A percentile compares a stretch with the other conserved stretches of the same genome.
These are phyloP conservation scores for Sebastes flavidus DNA, from an alignment of 2,797 vertebrate genomes.

Conservation along the genomic window DNA sequence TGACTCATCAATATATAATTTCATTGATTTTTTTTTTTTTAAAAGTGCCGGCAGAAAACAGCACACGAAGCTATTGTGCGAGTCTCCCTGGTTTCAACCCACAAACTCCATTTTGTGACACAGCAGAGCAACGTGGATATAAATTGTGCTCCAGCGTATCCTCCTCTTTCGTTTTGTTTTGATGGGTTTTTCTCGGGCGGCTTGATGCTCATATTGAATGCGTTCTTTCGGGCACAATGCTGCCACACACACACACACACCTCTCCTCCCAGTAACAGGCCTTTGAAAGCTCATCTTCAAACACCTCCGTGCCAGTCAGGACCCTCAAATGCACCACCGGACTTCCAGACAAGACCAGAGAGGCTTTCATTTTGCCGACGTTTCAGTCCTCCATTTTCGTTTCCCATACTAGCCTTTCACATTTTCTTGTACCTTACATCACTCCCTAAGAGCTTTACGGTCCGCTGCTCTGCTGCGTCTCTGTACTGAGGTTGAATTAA, in stretches of 20 bases:
- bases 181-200: constrained; percentile 22
- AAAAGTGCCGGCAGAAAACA: constrained; percentile 19
- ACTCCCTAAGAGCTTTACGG: constrained; percentile 53
- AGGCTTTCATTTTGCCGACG: constrained; percentile 48
- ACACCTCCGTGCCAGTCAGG: constrained; percentile 17
- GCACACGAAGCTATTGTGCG: not conserved
- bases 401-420: constrained; percentile 42
- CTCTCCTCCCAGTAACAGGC: not conserved
- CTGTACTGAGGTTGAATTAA: constrained; percentile 49
- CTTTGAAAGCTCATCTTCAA: constrained; percentile 43
- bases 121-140: constrained; percentile 13
- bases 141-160: constrained; percentile 17
- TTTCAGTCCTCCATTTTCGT: constrained; percentile 46
- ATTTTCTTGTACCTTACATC: constrained; percentile 56
- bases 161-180: constrained; percentile 19
- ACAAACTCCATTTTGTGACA: constrained; percentile 32
- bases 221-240: constrained; percentile 9
- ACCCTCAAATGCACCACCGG: constrained; percentile 26
- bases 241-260: not conserved
- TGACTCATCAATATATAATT: constrained; percentile 52
- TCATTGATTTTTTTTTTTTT: constrained; percentile 13
- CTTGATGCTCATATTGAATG: constrained; percentile 18
- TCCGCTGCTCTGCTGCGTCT: constrained; percentile 32
- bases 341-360: constrained; percentile 28
- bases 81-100: constrained; percentile 2